Evolutionary conservation across 2,888 invertebrate genomes (phyloP).

Genomic region (Tachina grossa): DNA sequence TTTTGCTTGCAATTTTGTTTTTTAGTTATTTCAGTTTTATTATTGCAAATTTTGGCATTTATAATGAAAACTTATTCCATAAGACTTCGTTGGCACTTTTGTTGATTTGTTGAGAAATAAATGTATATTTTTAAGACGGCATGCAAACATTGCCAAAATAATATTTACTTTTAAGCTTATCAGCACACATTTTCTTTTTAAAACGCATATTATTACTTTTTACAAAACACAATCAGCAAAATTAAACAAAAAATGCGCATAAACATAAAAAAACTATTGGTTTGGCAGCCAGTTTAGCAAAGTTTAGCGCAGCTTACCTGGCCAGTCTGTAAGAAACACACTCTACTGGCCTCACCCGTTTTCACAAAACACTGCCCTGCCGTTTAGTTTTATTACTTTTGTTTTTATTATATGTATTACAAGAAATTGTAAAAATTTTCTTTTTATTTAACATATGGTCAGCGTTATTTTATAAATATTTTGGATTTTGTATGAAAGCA

Average conservation of each 20-base stretch:
- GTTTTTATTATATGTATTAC: slow-evolving; percentile 38
- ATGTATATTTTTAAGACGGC: not conserved
- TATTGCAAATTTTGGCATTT: not conserved
- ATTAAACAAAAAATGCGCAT: slow-evolving; percentile 61
- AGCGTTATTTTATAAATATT: slow-evolving; percentile 35
- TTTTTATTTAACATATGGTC: slow-evolving; percentile 61
- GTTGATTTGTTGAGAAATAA: slow-evolving; percentile 5
- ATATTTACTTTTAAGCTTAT: slow-evolving; percentile 33
- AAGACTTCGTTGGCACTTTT: slow-evolving; percentile 48
- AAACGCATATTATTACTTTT: slow-evolving; percentile 20
- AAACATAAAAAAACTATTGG: slow-evolving; percentile 49
- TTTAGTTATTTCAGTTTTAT: not conserved
- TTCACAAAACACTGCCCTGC: slow-evolving; percentile 37
- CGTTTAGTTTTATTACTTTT: slow-evolving; percentile 24
- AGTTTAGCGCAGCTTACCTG: slow-evolving; percentile 67
- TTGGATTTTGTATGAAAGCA: not conserved
- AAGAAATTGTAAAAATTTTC: slow-evolving; percentile 38
- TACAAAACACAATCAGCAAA: slow-evolving; percentile 26
- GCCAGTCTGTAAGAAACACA: slow-evolving; percentile 52
- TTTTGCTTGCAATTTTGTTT: not conserved
- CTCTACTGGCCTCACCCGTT: slow-evolving; percentile 68
- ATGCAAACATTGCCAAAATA: slow-evolving; percentile 9
- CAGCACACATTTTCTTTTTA: slow-evolving; percentile 35
- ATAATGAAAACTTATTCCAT: not conserved
- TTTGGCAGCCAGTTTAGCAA: not conserved